Evolutionary conservation across 2,113 vertebrate genomes (phyloP).

Genomic region (Rhinoptilus africanus): DNA sequence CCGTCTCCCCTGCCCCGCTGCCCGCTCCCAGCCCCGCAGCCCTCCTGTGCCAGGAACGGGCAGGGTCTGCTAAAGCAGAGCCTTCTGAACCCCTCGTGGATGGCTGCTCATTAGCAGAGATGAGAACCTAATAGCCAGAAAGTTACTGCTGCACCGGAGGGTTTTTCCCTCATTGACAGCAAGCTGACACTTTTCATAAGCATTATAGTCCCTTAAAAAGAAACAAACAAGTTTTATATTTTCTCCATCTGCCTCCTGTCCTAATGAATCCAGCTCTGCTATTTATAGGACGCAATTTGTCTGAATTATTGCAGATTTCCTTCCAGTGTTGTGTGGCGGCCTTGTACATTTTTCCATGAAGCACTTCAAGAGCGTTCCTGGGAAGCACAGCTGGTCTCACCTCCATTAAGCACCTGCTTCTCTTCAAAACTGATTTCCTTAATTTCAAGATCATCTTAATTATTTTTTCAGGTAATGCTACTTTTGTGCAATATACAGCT

Average conservation of each 20-base stretch:
- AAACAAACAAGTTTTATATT: slow-evolving; percentile 47
- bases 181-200: slow-evolving; percentile 48
- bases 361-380: not conserved
- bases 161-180: slow-evolving; percentile 20
- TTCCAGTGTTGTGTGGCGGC: slow-evolving; percentile 23
- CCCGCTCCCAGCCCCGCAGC: not conserved
- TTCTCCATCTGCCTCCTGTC: slow-evolving; percentile 49
- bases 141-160: not conserved
- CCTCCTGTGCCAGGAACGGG: not conserved
- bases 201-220: slow-evolving; percentile 18
- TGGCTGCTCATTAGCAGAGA: not conserved
- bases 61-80: not conserved
- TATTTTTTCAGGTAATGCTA: slow-evolving; percentile 51
- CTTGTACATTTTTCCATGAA: not conserved
- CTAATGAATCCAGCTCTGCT: slow-evolving; percentile 51
- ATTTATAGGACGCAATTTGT: slow-evolving; percentile 50
- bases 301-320: slow-evolving; percentile 50
- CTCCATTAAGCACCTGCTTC: slow-evolving; percentile 67
- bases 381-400: slow-evolving; percentile 61
- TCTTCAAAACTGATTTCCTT: slow-evolving; percentile 59
- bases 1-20: not conserved
- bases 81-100: not conserved
- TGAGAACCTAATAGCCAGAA: not conserved
- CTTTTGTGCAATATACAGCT: slow-evolving; percentile 18
- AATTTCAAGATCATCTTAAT: slow-evolving; percentile 65